Conservation (phyloP, 2,797 vertebrate species). For the Macroramphosus scolopax region DNA sequence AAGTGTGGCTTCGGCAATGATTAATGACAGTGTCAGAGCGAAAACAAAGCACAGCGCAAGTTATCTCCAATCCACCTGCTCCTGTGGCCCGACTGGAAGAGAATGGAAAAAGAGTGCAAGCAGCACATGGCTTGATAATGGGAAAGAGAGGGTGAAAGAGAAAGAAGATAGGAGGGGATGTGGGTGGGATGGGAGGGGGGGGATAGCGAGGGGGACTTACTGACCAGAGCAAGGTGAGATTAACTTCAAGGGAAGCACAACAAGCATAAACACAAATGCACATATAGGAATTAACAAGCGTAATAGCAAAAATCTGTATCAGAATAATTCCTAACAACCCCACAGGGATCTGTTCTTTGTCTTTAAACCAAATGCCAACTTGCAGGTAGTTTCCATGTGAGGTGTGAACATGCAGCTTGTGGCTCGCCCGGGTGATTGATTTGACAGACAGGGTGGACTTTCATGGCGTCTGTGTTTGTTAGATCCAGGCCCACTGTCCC, state of each 20-base stretch:
- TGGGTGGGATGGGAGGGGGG: conserved; percentile 72
- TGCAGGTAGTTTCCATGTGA: conserved; percentile 69
- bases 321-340: conserved; percentile 48
- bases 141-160: conserved; percentile 49
- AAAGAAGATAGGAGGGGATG: conserved; percentile 63
- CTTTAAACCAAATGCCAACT: conserved; percentile 81
- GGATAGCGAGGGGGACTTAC: conserved; percentile 65
- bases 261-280: conserved; percentile 37
- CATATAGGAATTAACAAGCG: conserved; percentile 26
- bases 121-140: conserved; percentile 84
- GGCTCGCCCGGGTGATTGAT: conserved; percentile 86
- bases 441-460: conserved; percentile 93
- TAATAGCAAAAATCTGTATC: too few relatives aligned
- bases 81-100: conserved; percentile 88
- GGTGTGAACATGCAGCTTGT: conserved; percentile 76
- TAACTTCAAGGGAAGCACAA: conserved; percentile 80
- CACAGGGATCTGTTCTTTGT: conserved; percentile 57
- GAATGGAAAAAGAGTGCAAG: conserved; percentile 85
- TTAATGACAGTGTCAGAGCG: conserved; percentile 98
- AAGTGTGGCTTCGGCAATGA: conserved; percentile 99
- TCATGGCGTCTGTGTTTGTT: conserved; percentile 93
- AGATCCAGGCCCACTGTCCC: conserved; percentile 92
- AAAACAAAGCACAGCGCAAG: conserved; percentile 98
- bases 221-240: conserved; percentile 81
- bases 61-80: conserved; percentile 99